Evolutionary conservation across 2,888 invertebrate species (phyloP).

Genomic region (Aphelenchoides bicaudatus): DNA sequence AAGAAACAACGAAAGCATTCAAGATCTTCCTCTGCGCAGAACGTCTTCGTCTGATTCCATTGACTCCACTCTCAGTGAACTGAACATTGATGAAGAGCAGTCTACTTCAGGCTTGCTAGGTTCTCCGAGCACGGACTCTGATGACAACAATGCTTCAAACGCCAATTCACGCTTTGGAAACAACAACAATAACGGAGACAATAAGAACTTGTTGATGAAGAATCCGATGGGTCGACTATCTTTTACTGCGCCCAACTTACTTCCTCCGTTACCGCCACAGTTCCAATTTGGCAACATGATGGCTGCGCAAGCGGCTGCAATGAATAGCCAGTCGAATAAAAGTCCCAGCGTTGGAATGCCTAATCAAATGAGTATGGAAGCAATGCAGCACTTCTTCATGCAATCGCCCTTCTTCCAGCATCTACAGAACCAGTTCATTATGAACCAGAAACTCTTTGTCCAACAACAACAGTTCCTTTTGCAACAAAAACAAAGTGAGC

Average conservation of each 20-base stretch:
- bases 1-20: too few species aligned
- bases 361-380: slow-evolving; percentile 9
- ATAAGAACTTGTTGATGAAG: not conserved
- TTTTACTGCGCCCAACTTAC: not conserved
- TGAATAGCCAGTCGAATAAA: not conserved
- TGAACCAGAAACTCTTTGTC: slow-evolving; percentile 8
- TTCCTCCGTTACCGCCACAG: slow-evolving; percentile 13
- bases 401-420: slow-evolving; percentile 25
- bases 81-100: slow-evolving; percentile 18
- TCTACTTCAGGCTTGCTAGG: slow-evolving; percentile 10
- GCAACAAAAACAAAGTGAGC: slow-evolving; percentile 12
- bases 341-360: not conserved
- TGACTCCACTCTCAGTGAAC: slow-evolving; percentile 23
- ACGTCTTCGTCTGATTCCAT: slow-evolving; percentile 18
- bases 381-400: slow-evolving; percentile 15
- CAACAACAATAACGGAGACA: slow-evolving; percentile 4
- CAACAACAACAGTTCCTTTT: slow-evolving; percentile 5
- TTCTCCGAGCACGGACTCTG: slow-evolving; percentile 20
- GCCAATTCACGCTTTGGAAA: not conserved
- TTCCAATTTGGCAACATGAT: slow-evolving; percentile 17
- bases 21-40: not conserved
- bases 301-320: not conserved
- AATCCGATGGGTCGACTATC: not conserved
- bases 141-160: slow-evolving; percentile 11
- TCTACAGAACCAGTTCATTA: slow-evolving; percentile 16